Percentiles rank a stretch among this genome's conserved stretches.
Evolutionary conservation across 2,797 vertebrate species (phyloP).

Genomic region (Acomys russatus): DNA sequence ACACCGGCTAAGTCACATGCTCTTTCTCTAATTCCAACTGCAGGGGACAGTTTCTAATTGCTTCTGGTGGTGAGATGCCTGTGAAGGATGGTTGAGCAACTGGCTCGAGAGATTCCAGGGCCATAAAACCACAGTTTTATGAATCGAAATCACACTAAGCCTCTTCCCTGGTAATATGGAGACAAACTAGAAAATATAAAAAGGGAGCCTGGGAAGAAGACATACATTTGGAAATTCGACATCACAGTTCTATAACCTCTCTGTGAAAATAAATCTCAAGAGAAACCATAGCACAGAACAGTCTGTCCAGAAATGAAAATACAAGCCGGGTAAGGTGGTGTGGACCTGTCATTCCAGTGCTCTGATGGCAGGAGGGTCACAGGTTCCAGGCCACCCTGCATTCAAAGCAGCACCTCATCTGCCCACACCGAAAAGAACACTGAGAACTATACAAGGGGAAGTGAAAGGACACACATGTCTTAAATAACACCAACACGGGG

Average conservation of each 20-base stretch:
- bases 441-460: not conserved
- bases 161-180: not conserved
- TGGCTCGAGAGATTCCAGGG: not conserved
- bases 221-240: not conserved
- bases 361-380: not conserved
- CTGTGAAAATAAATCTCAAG: not conserved
- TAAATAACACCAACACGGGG: not conserved
- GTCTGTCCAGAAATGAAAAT: too few relatives aligned
- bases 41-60: not conserved
- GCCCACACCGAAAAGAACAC: not conserved
- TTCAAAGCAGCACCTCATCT: too few relatives aligned
- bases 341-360: not conserved
- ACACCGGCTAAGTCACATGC: not conserved
- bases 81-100: not conserved
- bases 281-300: too few relatives aligned
- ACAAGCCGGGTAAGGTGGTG: rapidly evolving
- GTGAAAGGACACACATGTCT: not conserved
- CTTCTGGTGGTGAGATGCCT: conserved; percentile 1
- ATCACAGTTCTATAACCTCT: not conserved
- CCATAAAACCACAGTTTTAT: conserved; percentile 4
- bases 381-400: not conserved
- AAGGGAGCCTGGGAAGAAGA: not conserved
- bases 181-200: conserved; percentile 10
- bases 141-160: not conserved
- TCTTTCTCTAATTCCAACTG: conserved; percentile 30